Evolutionary conservation across 1,140 invertebrate genomes (phyloP).

Genomic region (Heliconius himera): DNA sequence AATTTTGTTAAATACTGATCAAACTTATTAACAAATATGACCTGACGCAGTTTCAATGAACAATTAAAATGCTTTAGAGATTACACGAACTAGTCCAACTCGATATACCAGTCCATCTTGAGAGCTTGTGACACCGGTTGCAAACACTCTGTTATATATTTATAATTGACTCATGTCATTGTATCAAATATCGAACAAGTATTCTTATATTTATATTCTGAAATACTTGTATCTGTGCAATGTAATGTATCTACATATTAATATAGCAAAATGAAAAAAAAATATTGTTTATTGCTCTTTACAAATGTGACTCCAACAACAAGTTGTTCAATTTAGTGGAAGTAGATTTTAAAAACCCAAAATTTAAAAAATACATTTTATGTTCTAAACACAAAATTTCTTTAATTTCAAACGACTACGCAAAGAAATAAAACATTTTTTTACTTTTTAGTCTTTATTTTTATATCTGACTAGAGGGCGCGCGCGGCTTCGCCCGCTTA

Average conservation of each 20-base stretch:
- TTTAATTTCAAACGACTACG: too few relatives aligned
- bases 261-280: too few relatives aligned
- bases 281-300: too few relatives aligned
- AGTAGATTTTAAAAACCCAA: too few relatives aligned
- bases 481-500: too few relatives aligned
- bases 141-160: background rate
- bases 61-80: slow-evolving; percentile 17
- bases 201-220: background rate
- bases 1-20: background rate
- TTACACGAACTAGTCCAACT: slow-evolving; percentile 43
- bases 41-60: background rate
- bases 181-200: background rate
- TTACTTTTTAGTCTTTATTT: too few relatives aligned
- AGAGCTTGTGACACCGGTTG: slow-evolving; percentile 34
- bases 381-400: too few relatives aligned
- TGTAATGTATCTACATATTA: too few relatives aligned
- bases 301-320: background rate
- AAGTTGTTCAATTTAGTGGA: background rate
- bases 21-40: background rate
- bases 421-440: too few relatives aligned
- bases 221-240: too few relatives aligned
- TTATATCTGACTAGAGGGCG: too few relatives aligned
- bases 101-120: slow-evolving; percentile 34
- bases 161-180: background rate
- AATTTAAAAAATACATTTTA: background rate